Base-by-base conservation (phyloP, 2,797 vertebrate genomes). In the Cossypha dichroa region DNA sequence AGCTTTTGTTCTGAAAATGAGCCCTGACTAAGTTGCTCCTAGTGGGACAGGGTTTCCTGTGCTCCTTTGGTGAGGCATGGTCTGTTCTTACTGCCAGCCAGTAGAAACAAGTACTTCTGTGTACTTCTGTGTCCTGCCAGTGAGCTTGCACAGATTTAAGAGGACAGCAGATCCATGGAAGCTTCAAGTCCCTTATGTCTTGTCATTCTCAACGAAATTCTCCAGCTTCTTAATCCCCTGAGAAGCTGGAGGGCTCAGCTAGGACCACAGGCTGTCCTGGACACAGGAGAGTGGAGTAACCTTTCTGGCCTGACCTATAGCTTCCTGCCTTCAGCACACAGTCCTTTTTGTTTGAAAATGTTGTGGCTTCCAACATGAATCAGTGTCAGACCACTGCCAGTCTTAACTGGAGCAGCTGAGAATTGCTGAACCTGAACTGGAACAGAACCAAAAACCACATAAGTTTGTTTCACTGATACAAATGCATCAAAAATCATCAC, bases 341-440 rank as follows among this genome's bases (percentile, higher is more conserved):
- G 77, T 54, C 33, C 20, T 87, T 91, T 73, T 62, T 92, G 36
- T 82, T 66, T 91, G 70, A 87, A 93, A 84, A 82, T 69, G 21
- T 34, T 4, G 3, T 26, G 77, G 18, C 62, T 93, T 93, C 46
- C 63, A 92, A 29, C 28, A 17, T 26, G 69, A 64, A 72, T 72
- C 15, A 34, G 41, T 93, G 70, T 46, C 45, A 82, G 70, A 69
- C 41, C 5, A 11, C 66, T 90, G 5, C 90, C 26, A 15, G 15
- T 78, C 43, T 77, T 85, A 63, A 77, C 48, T 4, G 3, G 28
- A 87, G 94, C 59, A 60, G n/a, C 59, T 82, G 83, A 63, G 62
- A 84, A 59, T 33, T 90, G 77, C 69, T 95, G 95, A 85, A 79
- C 40, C 36, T 73, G 63, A 95, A 54, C 64, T 85, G 78, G 76